These are phyloP conservation scores for Clarias gariepinus DNA, from an alignment of 2,113 vertebrate species.

Conservation along the genomic window DNA sequence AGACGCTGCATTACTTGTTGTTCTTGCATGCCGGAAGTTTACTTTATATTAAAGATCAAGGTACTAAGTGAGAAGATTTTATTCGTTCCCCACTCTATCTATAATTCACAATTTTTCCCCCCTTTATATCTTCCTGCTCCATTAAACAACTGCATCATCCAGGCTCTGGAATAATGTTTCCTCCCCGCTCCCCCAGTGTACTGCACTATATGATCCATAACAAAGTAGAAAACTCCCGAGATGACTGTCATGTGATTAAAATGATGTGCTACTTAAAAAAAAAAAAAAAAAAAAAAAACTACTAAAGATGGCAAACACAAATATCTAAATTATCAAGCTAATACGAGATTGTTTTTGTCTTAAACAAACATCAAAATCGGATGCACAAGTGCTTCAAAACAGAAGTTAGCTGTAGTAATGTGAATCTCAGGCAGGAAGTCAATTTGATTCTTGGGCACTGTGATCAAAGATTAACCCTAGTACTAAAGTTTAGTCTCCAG, in stretches of 20 bases:
- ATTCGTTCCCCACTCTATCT: too few relatives aligned
- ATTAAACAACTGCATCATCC: neutral
- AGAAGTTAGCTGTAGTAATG: neutral
- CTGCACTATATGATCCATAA: neutral
- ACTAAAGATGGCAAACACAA: neutral
- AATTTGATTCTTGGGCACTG: too few relatives aligned
- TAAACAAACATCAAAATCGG: neutral
- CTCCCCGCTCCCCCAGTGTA: too few relatives aligned
- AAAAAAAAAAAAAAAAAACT: neutral
- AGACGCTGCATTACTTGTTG: neutral
- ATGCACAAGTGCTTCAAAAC: neutral
- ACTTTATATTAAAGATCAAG: neutral
- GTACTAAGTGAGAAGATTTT: neutral
- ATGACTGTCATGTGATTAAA: neutral
- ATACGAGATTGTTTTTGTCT: neutral
- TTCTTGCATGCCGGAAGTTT: neutral
- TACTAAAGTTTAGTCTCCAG: too few relatives aligned
- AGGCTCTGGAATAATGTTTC: neutral
- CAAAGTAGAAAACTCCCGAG: neutral
- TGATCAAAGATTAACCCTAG: too few relatives aligned
- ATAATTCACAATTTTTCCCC: neutral
- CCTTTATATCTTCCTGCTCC: neutral
- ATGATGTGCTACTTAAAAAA: neutral
- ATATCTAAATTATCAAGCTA: neutral
- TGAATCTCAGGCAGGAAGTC: too few relatives aligned